Conservation (phyloP, 2,113 vertebrate genomes). For the Sardina pilchardus region DNA sequence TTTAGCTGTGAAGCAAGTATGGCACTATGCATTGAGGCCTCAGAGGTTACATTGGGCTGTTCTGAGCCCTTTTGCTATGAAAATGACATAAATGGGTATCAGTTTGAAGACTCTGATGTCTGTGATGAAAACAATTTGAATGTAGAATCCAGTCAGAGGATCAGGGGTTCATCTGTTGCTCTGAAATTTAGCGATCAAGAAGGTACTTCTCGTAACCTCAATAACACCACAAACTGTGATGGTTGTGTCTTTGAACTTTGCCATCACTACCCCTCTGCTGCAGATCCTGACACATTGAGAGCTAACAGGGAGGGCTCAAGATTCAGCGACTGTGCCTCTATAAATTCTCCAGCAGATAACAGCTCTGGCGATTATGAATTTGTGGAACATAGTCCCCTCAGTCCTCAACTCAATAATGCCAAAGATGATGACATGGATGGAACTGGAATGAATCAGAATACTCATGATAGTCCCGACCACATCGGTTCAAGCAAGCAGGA, state of each 20-base stretch:
- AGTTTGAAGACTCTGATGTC: background rate
- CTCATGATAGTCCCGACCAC: background rate
- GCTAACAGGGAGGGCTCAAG: background rate
- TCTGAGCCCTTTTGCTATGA: background rate
- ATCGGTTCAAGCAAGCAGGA: background rate
- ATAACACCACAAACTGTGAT: background rate
- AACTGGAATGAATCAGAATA: background rate
- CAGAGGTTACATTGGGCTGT: background rate
- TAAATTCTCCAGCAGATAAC: background rate
- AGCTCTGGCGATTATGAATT: background rate
- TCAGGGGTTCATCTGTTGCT: background rate
- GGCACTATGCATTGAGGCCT: background rate
- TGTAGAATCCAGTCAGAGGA: background rate
- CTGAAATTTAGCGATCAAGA: background rate
- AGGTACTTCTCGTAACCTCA: background rate
- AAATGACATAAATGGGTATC: background rate
- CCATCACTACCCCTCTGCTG: background rate
- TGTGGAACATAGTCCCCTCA: background rate
- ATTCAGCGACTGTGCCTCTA: background rate
- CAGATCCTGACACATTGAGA: background rate
- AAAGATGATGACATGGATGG: background rate
- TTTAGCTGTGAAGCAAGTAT: background rate
- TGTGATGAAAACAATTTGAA: background rate
- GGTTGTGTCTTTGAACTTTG: slow-evolving; percentile 11
- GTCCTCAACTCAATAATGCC: background rate